Conservation (phyloP, 2,888 invertebrate species). For the Netelia fuscicornis region DNA sequence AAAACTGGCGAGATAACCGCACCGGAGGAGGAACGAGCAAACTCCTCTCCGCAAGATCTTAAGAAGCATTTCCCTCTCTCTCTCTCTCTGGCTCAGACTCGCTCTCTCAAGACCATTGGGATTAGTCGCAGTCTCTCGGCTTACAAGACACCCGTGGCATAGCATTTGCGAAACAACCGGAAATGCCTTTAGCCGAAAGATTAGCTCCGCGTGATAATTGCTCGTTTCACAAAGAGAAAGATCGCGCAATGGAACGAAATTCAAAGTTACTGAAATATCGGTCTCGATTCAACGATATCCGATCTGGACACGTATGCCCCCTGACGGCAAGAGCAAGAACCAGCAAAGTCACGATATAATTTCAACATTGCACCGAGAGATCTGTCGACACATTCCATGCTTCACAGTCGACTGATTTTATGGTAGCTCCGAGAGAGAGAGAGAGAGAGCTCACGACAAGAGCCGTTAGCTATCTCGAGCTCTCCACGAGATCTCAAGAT, state of each 20-base stretch:
- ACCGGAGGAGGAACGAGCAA: neutral
- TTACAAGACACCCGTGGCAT: neutral
- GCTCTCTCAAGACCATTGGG: neutral
- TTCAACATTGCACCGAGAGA: conserved; percentile 46
- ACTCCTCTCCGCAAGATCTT: conserved; percentile 21
- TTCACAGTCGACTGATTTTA: conserved; percentile 80
- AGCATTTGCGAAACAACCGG: neutral
- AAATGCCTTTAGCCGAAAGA: conserved; percentile 7
- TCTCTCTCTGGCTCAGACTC: neutral
- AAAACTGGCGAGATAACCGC: conserved; percentile 36
- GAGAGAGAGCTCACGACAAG: conserved; percentile 35
- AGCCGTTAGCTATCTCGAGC: conserved; percentile 58
- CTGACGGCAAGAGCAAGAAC: neutral
- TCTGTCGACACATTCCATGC: conserved; percentile 77
- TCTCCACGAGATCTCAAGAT: conserved; percentile 58
- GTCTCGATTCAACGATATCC: conserved; percentile 5
- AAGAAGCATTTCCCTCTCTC: neutral
- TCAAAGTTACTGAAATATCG: conserved; percentile 1
- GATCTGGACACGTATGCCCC: neutral
- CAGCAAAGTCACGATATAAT: conserved; percentile 53
- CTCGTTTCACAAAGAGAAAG: neutral
- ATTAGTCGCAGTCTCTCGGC: neutral
- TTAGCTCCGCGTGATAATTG: conserved; percentile 27
- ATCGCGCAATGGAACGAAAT: neutral
- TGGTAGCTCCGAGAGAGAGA: conserved; percentile 70